Base-by-base conservation (phyloP, 2,797 vertebrate species). In the Acridotheres tristis region DNA sequence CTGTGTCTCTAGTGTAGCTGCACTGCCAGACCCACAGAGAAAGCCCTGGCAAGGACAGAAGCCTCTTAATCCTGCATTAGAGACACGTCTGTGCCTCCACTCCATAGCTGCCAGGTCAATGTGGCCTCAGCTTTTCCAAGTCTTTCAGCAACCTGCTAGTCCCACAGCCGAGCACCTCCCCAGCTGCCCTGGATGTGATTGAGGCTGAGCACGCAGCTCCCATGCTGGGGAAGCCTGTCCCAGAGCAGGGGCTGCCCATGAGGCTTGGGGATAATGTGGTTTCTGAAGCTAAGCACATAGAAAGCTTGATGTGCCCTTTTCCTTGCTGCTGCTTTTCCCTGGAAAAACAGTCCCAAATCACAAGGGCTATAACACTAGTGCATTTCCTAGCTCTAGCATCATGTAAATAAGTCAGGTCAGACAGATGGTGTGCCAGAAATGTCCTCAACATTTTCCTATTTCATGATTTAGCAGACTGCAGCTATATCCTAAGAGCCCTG, bases 191-290 rank as follows among this genome's bases (percentile, higher is more conserved):
- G 68, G 50, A 1, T 29, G 9, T 13, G 7, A 2, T 10, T 9
- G 10, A 0, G 1, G 48, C 57, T 5, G n/a, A 45, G 47, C 13
- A 20, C 0, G 0, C 53, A 72, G 57, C 18, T 55, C 47, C 61
- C 1, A 0, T 10, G 53, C 40, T 1, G 2, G 54, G 20, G 34
- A n/a, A 38, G 69, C 23, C 25, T 57, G 25, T 27, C 16, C n/a
- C 36, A 25, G 42, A 45, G 19, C 58, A 34, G 45, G 27, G 68
- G 51, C 55, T 83, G 76, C 27, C 7, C 14, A 21, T 0, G 11
- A 54, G 48, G 20, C 23, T 66, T 0, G 0, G 25, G 25, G 36
- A 30, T 87, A 18, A 67, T 0, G 1, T 0, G 2, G 21, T 11
- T 74, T 89, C 89, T 84, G 40, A 78, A 58, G 42, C 21, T 59